Percentiles rank a stretch among this genome's conserved stretches.
phyloP scores from a whole-genome alignment of 2,888 invertebrate genomes.

The Ctenicera cuprea region DNA sequence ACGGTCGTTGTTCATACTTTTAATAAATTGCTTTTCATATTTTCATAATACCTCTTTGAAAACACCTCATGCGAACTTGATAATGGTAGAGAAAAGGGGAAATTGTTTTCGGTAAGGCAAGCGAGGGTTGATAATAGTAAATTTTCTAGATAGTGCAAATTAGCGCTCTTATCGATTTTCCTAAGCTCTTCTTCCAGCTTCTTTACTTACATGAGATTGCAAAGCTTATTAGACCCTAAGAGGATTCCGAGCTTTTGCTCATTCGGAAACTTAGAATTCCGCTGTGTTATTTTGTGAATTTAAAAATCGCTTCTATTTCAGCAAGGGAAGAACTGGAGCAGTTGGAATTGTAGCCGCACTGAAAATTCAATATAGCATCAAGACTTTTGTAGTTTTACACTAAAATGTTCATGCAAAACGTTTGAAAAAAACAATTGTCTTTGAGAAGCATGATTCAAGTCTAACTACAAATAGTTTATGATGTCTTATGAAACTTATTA shows the following conservation, averaged over 20 bases:
- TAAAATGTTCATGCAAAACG: too few species aligned
- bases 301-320: conserved; percentile 7
- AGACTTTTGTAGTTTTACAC: too few species aligned
- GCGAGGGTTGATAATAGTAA: conserved; percentile 5
- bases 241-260: conserved; percentile 23
- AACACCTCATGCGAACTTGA: background rate
- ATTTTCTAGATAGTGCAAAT: conserved; percentile 23
- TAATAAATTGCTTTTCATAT: background rate
- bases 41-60: background rate
- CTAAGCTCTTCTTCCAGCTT: conserved; percentile 29
- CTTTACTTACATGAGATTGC: conserved; percentile 32
- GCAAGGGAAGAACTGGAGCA: background rate
- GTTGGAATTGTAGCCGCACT: too few species aligned
- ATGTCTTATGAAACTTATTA: too few species aligned
- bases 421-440: too few species aligned
- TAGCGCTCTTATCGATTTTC: conserved; percentile 25
- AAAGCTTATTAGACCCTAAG: conserved; percentile 30
- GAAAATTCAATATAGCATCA: too few species aligned
- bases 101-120: conserved; percentile 6
- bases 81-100: background rate
- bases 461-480: too few species aligned
- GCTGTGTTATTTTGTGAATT: conserved; percentile 4
- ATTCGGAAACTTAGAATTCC: conserved; percentile 17
- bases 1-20: background rate
- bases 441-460: too few species aligned